Evolutionary conservation across 2,888 invertebrate species (phyloP).

Genomic region (Nymphalis polychloros): DNA sequence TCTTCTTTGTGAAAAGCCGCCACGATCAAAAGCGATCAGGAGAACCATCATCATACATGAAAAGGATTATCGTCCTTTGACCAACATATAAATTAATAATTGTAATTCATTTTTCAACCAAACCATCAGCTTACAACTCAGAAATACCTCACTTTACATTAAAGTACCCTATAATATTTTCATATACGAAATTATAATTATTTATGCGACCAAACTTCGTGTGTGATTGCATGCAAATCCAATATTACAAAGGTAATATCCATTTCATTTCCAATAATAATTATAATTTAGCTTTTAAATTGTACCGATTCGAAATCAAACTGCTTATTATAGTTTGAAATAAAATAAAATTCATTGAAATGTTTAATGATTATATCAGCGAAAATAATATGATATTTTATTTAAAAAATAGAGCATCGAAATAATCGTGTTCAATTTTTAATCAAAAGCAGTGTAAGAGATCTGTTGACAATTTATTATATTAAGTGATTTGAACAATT

Average conservation of each 20-base stretch:
- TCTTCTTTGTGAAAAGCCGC: no score
- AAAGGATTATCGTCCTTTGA: no score
- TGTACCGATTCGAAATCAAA: slow-evolving; percentile 23
- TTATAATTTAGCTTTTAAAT: slow-evolving; percentile 27
- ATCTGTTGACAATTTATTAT: no score
- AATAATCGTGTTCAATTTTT: no score
- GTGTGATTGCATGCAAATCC: slow-evolving; percentile 3
- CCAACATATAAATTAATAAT: no score
- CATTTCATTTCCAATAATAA: slow-evolving; percentile 20
- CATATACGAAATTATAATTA: not conserved
- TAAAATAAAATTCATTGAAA: slow-evolving; percentile 16
- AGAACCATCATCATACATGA: no score
- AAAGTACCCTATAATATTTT: not conserved
- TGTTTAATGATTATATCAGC: slow-evolving; percentile 7
- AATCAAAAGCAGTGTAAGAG: no score
- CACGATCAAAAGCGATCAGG: no score
- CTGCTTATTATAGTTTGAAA: slow-evolving; percentile 20
- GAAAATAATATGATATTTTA: not conserved
- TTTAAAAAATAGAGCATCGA: no score
- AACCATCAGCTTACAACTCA: not conserved
- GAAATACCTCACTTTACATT: not conserved
- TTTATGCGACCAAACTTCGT: not conserved
- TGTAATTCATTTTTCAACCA: no score
- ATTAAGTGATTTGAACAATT: no score
- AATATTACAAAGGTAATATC: slow-evolving; percentile 15